Percentiles rank a stretch among this genome's conserved stretches.
These are phyloP conservation scores for Bubalus kerabau DNA, from an alignment of 2,113 vertebrate genomes.

Conservation along the genomic window DNA sequence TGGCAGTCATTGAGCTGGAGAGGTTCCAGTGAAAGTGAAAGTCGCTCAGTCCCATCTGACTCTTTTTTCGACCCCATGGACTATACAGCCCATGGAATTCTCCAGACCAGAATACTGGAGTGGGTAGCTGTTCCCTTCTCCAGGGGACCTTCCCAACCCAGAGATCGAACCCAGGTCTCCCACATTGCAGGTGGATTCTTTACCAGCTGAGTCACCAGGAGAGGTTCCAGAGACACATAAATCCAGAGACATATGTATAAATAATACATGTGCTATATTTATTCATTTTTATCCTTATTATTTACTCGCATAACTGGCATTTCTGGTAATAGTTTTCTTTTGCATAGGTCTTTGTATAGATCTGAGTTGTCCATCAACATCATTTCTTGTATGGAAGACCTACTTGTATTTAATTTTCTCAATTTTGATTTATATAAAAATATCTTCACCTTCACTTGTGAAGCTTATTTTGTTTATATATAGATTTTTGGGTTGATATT, in stretches of 20 bases:
- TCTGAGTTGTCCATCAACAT: background rate
- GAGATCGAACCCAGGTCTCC: background rate
- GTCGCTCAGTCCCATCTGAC: accelerated
- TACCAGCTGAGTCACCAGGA: background rate
- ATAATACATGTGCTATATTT: background rate
- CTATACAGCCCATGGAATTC: background rate
- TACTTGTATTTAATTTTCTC: background rate
- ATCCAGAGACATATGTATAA: no score
- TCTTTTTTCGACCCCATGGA: background rate
- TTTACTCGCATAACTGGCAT: background rate
- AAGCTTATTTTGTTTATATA: background rate
- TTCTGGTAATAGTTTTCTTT: background rate
- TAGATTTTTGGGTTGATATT: background rate
- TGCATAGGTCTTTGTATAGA: background rate
- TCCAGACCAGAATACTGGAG: background rate
- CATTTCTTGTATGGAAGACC: background rate
- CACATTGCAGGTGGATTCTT: background rate
- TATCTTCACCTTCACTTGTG: background rate
- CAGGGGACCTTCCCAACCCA: background rate
- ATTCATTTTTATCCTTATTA: background rate
- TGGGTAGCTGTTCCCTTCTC: background rate
- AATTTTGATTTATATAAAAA: background rate
- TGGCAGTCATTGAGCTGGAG: background rate
- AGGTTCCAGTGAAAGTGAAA: background rate
- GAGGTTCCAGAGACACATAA: background rate